These are phyloP conservation scores for Drosophila nigrodunni DNA, from an alignment of 1,140 invertebrate genomes.

Conservation along the genomic window DNA sequence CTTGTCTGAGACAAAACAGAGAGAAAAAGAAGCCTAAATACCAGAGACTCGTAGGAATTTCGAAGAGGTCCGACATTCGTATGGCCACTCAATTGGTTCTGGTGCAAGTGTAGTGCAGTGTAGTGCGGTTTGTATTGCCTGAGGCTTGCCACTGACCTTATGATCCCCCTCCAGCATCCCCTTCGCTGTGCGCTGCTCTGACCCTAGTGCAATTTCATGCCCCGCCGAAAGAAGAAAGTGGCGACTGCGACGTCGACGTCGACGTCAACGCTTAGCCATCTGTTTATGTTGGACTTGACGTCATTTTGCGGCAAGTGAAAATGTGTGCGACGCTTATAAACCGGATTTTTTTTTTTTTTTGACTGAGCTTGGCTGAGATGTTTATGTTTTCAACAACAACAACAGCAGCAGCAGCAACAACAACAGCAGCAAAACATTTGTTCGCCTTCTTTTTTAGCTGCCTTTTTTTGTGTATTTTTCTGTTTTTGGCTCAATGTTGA, in stretches of 20 bases:
- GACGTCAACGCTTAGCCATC: conserved; percentile 50
- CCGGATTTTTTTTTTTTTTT: conserved; percentile 61
- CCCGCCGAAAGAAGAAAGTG: conserved; percentile 52
- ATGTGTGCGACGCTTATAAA: conserved; percentile 74
- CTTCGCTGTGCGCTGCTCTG: conserved; percentile 18
- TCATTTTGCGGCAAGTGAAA: conserved; percentile 81
- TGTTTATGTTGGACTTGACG: conserved; percentile 77
- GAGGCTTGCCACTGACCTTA: conserved; percentile 23
- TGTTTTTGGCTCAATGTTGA: conserved; percentile 63
- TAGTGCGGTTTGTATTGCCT: conserved; percentile 1
- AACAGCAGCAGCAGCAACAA: conserved; percentile 53
- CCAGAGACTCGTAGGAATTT: conserved; percentile 32
- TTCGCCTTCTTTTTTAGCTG: conserved; percentile 61
- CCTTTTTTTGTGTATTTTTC: background rate
- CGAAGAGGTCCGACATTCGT: conserved; percentile 24
- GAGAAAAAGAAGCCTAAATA: conserved; percentile 50
- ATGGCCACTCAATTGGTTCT: conserved; percentile 20
- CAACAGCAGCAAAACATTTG: conserved; percentile 47
- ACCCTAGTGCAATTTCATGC: conserved; percentile 50
- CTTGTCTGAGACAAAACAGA: conserved; percentile 35
- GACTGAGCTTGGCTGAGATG: conserved; percentile 60
- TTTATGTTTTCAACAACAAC: conserved; percentile 76
- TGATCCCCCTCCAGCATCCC: background rate
- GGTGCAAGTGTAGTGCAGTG: background rate
- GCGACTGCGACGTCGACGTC: conserved; percentile 28